Evolutionary conservation across 2,113 vertebrate species (phyloP).

Genomic region (Vidua chalybeata): DNA sequence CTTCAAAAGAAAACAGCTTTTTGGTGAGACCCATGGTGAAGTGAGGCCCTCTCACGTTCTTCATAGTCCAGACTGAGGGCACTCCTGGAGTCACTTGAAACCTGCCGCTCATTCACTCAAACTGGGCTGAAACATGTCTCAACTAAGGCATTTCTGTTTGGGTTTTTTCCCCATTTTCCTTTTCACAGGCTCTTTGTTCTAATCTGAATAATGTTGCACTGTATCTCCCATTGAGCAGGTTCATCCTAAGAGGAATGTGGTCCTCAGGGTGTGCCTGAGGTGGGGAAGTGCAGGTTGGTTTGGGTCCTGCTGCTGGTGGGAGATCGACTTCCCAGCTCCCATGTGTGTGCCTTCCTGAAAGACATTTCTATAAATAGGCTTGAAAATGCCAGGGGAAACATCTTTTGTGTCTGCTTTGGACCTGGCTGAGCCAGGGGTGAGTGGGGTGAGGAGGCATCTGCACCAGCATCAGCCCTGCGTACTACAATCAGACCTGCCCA

Average conservation of each 20-base stretch:
- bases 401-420: neutral
- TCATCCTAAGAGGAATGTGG: neutral
- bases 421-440: neutral
- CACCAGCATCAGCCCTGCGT: neutral
- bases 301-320: neutral
- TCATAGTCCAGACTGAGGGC: neutral
- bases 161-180: neutral
- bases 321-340: rapidly evolving
- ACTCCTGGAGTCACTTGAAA: neutral
- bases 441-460: neutral
- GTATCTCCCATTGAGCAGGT: neutral
- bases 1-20: neutral
- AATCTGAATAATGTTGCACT: neutral
- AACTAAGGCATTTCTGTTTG: neutral
- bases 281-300: neutral
- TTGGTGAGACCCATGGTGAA: neutral
- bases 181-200: neutral
- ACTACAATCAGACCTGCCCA: neutral
- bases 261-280: neutral
- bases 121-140: neutral
- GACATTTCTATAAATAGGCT: neutral
- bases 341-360: neutral
- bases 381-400: neutral
- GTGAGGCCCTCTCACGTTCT: neutral
- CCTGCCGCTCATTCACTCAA: neutral